Evolutionary conservation across 2,113 vertebrate genomes (phyloP), one percentile per base, ranked within the genome.

Genomic region (Trichomycterus rosablanca): DNA sequence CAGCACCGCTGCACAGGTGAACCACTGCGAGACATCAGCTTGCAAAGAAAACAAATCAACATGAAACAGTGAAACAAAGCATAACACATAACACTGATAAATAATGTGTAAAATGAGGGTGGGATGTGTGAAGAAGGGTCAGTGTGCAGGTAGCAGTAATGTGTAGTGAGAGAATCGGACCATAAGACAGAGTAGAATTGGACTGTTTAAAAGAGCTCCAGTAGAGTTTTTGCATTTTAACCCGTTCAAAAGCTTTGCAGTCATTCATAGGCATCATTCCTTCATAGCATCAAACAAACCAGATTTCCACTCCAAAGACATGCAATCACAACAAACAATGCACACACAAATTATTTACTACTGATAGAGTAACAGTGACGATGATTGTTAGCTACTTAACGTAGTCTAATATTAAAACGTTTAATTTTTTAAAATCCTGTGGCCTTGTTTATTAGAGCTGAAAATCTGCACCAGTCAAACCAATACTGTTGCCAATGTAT

Each of bases 261-360:
- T 63, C 48, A 59, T 64, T 43, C 37, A 54, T 60, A 72, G 70
- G 73, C 73, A 70, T 73, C 70, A 59, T 60, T 72, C 63, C 50
- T 69, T 58, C 37, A 74, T 23, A 16, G 39, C 32, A 20, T 71
- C 45, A 56, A 53, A 58, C 49, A 46, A 59, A 56, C 37, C 43
- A 52, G 15, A 12, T 50, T n/a, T 23, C 10, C 44, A 66, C 51
- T 20, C 5, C 22, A 43, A 65, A 50, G 12, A 18, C 66, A 65
- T 73, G 60, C 60, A 67, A 37, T 26, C 57, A 50, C 48, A 54
- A 40, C 52, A 50, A 46, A 56, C 12, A 43, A 23, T 24, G 30
- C 49, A 63, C 51, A 63, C 48, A 30, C 39, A 42, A 5, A 15
- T n/a, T 6, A 12, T 1, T 16, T 6, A 30, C 14, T 9, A 8